Evolutionary conservation across 2,888 invertebrate species (phyloP).

Genomic region (Andrena flavipes): DNA sequence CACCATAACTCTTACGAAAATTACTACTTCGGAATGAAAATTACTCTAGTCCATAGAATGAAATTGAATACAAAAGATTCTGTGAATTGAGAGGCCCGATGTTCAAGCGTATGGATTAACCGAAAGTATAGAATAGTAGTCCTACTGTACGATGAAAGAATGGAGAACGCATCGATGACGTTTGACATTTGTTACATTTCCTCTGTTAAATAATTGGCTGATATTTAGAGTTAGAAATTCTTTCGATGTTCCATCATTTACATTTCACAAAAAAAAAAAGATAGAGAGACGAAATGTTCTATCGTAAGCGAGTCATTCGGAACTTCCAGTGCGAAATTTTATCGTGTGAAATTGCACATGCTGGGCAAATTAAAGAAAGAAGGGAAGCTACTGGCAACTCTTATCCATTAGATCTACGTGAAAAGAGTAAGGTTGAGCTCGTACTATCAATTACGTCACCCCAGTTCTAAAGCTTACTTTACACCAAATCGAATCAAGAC

Average conservation of each 20-base stretch:
- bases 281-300: not conserved
- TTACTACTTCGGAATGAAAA: no score
- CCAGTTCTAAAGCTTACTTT: slow-evolving; percentile 61
- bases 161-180: not conserved
- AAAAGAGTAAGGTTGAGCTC: slow-evolving; percentile 54
- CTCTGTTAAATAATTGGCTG: not conserved
- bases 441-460: slow-evolving; percentile 68
- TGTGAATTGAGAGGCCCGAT: no score
- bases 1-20: no score
- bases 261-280: not conserved
- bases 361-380: slow-evolving; percentile 68
- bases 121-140: no score
- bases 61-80: no score
- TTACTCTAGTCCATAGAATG: no score
- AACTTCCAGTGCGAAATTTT: slow-evolving; percentile 65
- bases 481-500: slow-evolving; percentile 52
- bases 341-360: slow-evolving; percentile 77
- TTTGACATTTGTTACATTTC: no score
- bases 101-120: no score
- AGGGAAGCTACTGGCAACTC: slow-evolving; percentile 54
- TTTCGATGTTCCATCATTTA: not conserved
- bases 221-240: not conserved
- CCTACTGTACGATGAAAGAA: not conserved
- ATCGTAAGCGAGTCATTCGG: slow-evolving; percentile 30
- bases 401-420: slow-evolving; percentile 57